Base-by-base conservation (phyloP, 1,140 invertebrate genomes). In the Diploscapter pachys region DNA sequence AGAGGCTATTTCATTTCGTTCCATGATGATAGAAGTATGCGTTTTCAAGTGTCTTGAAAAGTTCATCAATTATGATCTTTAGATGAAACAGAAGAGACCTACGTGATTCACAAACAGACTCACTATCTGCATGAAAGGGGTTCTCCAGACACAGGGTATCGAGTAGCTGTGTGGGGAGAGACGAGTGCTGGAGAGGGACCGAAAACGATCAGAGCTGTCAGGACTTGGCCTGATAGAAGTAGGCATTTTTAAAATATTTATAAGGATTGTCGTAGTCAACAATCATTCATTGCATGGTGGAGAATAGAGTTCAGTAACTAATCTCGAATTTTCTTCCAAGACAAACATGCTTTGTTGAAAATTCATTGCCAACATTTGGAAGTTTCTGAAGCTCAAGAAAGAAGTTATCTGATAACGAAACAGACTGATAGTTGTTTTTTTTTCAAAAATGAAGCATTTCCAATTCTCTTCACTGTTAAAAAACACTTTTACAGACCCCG, bases 181-280 rank as follows among this genome's bases (percentile, higher is more conserved):
- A 85, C 83, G 48, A 78, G 82, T 72, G 83, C 84, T 8, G 83
- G 83, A 8, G 83, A 85, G 73, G 83, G 83, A 2, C 78, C 82
- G 4, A 76, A 69, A 51, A 77, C 81, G 5, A 52, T 75, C 54
- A 64, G 78, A 61, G 54, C 76, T n/a, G 80, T 83, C 13, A 71
- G 79, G 50, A 85, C 83, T 8, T 85, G 81, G 75, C 82, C 81
- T 48, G 6, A 82, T 3, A 78, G 79, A 80, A 71, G 81, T 83
- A 71, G 71, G 55, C 9, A 13, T 48, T 72, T 4, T 3, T 13
- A 5, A 3, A 71, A 61, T 59, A 56, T 5, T 4, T 2, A 8
- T 13, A 5, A 54, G 3, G 13, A 55, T 56, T 71, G 5, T 8
- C 3, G 49, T 48, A 73, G 5, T 5, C 6, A 57, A 65, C 48